These are phyloP conservation scores for Coracopsis vasa DNA, from an alignment of 2,113 vertebrate species.

Conservation along the genomic window DNA sequence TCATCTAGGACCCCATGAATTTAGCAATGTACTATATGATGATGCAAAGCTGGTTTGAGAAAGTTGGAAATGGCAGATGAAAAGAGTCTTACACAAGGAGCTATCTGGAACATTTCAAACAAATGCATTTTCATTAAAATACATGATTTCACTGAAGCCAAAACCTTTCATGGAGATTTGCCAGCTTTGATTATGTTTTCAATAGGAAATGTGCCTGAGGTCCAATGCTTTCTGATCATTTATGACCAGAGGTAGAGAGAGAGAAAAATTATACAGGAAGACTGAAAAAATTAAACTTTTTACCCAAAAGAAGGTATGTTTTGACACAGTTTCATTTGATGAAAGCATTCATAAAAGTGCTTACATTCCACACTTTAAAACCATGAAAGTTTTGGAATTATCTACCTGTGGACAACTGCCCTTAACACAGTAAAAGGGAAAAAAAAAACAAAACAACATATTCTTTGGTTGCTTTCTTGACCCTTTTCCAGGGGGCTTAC, in stretches of 20 bases:
- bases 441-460: neutral
- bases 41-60: neutral
- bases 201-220: neutral
- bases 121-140: conserved; percentile 10
- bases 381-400: neutral
- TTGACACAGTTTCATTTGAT: neutral
- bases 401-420: neutral
- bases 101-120: neutral
- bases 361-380: neutral
- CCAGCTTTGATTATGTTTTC: conserved; percentile 14
- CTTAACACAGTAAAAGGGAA: neutral
- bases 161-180: neutral
- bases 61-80: neutral
- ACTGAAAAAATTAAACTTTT: neutral
- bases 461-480: neutral
- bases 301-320: neutral
- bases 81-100: neutral
- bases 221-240: neutral
- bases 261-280: neutral
- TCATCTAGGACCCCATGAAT: neutral
- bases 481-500: neutral
- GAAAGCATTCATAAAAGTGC: neutral
- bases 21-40: neutral
- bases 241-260: neutral
- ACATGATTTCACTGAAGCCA: neutral